Conservation (phyloP, 23 tunicate genomes). For the Aplidium turbinatum region DNA sequence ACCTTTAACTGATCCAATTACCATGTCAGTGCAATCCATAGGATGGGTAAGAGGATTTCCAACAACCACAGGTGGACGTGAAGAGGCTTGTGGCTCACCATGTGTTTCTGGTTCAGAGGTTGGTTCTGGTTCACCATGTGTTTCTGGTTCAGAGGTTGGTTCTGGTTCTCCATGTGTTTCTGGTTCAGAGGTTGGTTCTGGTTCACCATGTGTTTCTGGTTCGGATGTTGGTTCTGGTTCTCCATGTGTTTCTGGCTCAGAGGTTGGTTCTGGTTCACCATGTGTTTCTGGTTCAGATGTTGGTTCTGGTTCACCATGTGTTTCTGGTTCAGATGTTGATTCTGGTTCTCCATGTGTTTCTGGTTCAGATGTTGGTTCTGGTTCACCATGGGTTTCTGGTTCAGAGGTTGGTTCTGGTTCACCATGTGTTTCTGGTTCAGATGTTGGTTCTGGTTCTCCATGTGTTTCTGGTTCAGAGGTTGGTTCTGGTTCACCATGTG, state of each 20-base stretch:
- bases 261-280: slow-evolving; percentile 33
- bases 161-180: slow-evolving; percentile 17
- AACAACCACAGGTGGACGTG: not conserved
- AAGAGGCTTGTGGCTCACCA: not conserved
- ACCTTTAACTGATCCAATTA: slow-evolving; percentile 68
- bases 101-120: slow-evolving; percentile 28
- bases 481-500: slow-evolving; percentile 20
- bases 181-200: slow-evolving; percentile 45
- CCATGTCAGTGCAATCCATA: slow-evolving; percentile 83
- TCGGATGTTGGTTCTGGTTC: slow-evolving; percentile 30
- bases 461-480: slow-evolving; percentile 25
- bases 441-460: slow-evolving; percentile 18
- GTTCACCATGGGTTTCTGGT: slow-evolving; percentile 17
- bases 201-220: slow-evolving; percentile 16
- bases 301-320: slow-evolving; percentile 11
- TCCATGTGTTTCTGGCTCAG: slow-evolving; percentile 13
- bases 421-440: slow-evolving; percentile 7
- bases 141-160: slow-evolving; percentile 11
- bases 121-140: slow-evolving; percentile 21
- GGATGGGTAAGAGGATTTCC: slow-evolving; percentile 21
- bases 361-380: slow-evolving; percentile 25
- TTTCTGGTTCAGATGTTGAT: slow-evolving; percentile 26
- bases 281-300: slow-evolving; percentile 17
- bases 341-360: slow-evolving; percentile 23
- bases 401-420: slow-evolving; percentile 15